Conservation (phyloP, 2,888 invertebrate genomes). For the Hecatera dysodea region DNA sequence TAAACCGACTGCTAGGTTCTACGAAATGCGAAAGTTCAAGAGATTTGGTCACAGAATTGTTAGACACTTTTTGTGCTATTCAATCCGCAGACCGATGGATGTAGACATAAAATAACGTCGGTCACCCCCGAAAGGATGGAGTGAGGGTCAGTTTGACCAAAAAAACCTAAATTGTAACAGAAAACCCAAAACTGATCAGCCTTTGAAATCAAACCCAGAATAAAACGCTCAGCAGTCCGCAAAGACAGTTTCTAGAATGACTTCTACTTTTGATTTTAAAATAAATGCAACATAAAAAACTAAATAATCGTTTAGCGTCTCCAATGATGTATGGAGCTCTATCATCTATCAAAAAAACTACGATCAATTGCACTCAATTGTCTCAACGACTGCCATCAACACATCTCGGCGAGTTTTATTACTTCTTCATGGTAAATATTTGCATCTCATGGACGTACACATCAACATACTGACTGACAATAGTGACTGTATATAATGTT, state of each 20-base stretch:
- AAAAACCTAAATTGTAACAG: neutral
- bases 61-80: neutral
- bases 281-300: neutral
- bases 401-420: constrained; percentile 22
- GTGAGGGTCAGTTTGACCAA: neutral
- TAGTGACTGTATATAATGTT: constrained; percentile 2
- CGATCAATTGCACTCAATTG: constrained; percentile 9
- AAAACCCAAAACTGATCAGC: neutral
- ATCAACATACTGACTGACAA: constrained; percentile 28
- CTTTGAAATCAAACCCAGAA: neutral
- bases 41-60: neutral
- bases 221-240: neutral
- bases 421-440: constrained; percentile 40
- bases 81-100: neutral
- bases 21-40: neutral
- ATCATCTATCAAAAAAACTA: neutral
- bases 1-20: neutral
- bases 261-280: neutral
- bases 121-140: neutral
- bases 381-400: neutral
- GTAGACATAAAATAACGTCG: neutral
- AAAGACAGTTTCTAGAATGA: neutral
- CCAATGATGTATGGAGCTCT: neutral
- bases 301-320: neutral
- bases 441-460: constrained; percentile 28